Evolutionary conservation across 2,113 vertebrate genomes (phyloP).

Genomic region (Merops nubicus): DNA sequence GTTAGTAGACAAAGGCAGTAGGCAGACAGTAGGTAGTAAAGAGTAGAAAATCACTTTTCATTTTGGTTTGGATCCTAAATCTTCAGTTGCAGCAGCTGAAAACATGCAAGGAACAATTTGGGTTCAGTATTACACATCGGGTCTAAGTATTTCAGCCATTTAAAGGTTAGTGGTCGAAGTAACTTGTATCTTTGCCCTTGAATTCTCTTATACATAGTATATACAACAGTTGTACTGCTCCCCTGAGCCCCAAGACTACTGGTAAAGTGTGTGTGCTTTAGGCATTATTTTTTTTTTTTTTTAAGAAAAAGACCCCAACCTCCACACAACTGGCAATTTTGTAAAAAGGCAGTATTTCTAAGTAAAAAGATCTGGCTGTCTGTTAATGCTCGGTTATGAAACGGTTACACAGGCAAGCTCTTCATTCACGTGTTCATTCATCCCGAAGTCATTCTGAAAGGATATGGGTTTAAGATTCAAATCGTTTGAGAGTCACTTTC

Average conservation of each 20-base stretch:
- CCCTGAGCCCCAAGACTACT: slow-evolving; percentile 62
- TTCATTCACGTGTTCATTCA: slow-evolving; percentile 58
- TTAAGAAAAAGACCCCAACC: slow-evolving; percentile 35
- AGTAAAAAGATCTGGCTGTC: slow-evolving; percentile 61
- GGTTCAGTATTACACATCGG: neutral
- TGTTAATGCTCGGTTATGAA: slow-evolving; percentile 27
- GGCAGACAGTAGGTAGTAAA: slow-evolving; percentile 48
- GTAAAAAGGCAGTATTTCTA: slow-evolving; percentile 51
- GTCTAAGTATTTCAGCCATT: neutral
- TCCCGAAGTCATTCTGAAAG: slow-evolving; percentile 45
- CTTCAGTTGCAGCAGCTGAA: slow-evolving; percentile 47
- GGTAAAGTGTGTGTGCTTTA: slow-evolving; percentile 55
- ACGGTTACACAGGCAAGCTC: slow-evolving; percentile 52
- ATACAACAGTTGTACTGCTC: slow-evolving; percentile 55
- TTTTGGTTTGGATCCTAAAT: slow-evolving; percentile 32
- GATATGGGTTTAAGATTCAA: slow-evolving; percentile 33
- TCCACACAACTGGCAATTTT: neutral
- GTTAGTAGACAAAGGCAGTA: slow-evolving; percentile 26
- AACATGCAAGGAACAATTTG: slow-evolving; percentile 63
- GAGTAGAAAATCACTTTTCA: slow-evolving; percentile 51
- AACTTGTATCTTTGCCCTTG: neutral
- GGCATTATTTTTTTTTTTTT: neutral
- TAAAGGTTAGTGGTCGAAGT: slow-evolving; percentile 26
- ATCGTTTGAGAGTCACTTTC: slow-evolving; percentile 84
- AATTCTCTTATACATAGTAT: slow-evolving; percentile 67